A percentile compares a stretch with the other conserved stretches of the same genome.
These are phyloP conservation scores for Panagrolaimus sp. DNA, from an alignment of 1,140 invertebrate species.

Conservation along the genomic window DNA sequence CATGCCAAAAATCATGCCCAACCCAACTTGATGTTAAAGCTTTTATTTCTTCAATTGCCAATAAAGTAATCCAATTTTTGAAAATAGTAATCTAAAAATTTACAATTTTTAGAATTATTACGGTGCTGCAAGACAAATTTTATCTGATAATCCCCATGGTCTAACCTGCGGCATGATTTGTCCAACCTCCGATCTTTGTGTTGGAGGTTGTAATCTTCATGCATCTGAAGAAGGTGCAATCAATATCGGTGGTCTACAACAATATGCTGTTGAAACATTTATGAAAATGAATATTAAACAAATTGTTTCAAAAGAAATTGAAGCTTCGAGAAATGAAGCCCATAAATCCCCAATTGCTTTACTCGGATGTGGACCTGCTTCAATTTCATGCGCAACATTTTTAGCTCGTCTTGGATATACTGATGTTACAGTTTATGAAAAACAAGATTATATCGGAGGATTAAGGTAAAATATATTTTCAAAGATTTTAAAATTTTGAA, in stretches of 20 bases:
- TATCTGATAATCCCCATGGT: slow-evolving; percentile 90
- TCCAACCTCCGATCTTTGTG: slow-evolving; percentile 93
- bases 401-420: slow-evolving; percentile 83
- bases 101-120: slow-evolving; percentile 79
- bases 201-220: slow-evolving; percentile 90
- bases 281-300: slow-evolving; percentile 86
- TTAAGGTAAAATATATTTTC: slow-evolving; percentile 68
- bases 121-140: slow-evolving; percentile 88
- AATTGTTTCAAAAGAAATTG: slow-evolving; percentile 69
- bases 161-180: slow-evolving; percentile 98
- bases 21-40: slow-evolving; percentile 92
- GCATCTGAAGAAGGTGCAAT: slow-evolving; percentile 92
- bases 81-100: background rate
- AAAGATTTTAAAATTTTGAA: background rate
- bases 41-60: slow-evolving; percentile 91
- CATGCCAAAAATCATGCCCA: slow-evolving; percentile 95
- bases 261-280: slow-evolving; percentile 83
- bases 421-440: slow-evolving; percentile 86
- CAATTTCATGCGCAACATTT: slow-evolving; percentile 92
- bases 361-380: slow-evolving; percentile 87
- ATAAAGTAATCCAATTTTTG: slow-evolving; percentile 68
- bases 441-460: slow-evolving; percentile 77
- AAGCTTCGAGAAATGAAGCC: slow-evolving; percentile 62
- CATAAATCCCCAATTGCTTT: slow-evolving; percentile 76
- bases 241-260: slow-evolving; percentile 94